Conservation (phyloP, 1,140 invertebrate species). For the Cherax quadricarinatus region DNA sequence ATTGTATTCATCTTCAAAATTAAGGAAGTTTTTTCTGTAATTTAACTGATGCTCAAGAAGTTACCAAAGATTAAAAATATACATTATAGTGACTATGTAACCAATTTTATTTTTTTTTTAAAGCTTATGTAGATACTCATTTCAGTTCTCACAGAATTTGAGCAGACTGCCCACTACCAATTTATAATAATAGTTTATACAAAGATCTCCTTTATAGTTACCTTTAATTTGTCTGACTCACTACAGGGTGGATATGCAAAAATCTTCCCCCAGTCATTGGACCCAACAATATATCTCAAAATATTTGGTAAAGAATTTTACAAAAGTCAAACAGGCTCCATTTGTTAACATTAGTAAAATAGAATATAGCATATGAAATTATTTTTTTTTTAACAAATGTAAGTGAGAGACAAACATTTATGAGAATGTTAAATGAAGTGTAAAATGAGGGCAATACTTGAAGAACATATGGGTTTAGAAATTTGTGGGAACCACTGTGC, state of each 20-base stretch:
- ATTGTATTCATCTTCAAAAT: background rate
- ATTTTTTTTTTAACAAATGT: background rate
- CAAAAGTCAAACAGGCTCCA: background rate
- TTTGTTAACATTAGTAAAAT: background rate
- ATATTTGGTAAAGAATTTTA: background rate
- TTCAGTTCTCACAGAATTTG: too few relatives aligned
- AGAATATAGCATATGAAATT: background rate
- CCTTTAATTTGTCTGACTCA: background rate
- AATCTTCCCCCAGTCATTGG: background rate
- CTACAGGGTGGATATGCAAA: background rate
- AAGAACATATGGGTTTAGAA: background rate
- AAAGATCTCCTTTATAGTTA: background rate
- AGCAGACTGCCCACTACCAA: too few relatives aligned
- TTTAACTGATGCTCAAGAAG: background rate
- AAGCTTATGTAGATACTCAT: too few relatives aligned
- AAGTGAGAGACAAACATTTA: background rate
- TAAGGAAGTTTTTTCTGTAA: background rate
- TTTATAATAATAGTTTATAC: background rate
- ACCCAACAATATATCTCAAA: background rate
- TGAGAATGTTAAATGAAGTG: background rate
- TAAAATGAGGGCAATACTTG: background rate
- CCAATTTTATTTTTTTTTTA: too few relatives aligned
- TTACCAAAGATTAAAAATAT: background rate
- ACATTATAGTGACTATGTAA: too few relatives aligned
- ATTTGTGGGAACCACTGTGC: background rate